These are phyloP conservation scores for Leptinotarsa rubiginosa DNA, from an alignment of 2,888 invertebrate genomes.

Conservation along the genomic window DNA sequence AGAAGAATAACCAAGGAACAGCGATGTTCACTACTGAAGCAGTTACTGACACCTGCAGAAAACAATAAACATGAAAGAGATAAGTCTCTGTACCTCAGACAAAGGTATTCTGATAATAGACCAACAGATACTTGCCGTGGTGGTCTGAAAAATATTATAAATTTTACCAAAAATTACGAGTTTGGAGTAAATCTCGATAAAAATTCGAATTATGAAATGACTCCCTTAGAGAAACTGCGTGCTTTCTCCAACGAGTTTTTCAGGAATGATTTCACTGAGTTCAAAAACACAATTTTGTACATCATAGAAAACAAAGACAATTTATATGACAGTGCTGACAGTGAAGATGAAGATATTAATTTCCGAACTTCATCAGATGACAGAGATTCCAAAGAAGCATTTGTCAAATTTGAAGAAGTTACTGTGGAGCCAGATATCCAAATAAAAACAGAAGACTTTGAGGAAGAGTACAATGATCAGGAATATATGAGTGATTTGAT, in stretches of 20 bases:
- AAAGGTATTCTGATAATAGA: conserved; percentile 7
- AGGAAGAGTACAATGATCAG: conserved; percentile 39
- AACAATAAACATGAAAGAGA: conserved; percentile 48
- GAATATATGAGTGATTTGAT: conserved; percentile 33
- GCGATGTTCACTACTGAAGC: conserved; percentile 61
- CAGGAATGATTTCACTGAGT: conserved; percentile 61
- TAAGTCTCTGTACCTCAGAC: conserved; percentile 28
- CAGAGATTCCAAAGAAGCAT: conserved; percentile 38
- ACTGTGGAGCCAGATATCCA: conserved; percentile 61
- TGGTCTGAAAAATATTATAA: conserved; percentile 60
- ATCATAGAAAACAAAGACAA: conserved; percentile 50
- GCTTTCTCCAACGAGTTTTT: conserved; percentile 63
- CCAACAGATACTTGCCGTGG: conserved; percentile 44
- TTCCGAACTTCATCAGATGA: conserved; percentile 41
- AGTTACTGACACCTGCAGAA: conserved; percentile 54
- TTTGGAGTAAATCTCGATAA: conserved; percentile 59
- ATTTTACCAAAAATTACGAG: conserved; percentile 62
- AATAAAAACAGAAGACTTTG: conserved; percentile 52
- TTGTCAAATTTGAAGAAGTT: conserved; percentile 58
- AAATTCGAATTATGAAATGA: conserved; percentile 56
- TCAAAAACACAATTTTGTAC: conserved; percentile 60
- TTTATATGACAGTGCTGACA: conserved; percentile 47
- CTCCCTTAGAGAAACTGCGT: conserved; percentile 60
- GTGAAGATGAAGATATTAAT: conserved; percentile 46
- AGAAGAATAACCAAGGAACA: conserved; percentile 63